Percentiles rank a stretch among this genome's conserved stretches.
phyloP scores from a whole-genome alignment of 1,140 invertebrate genomes.

The Musca vetustissima region DNA sequence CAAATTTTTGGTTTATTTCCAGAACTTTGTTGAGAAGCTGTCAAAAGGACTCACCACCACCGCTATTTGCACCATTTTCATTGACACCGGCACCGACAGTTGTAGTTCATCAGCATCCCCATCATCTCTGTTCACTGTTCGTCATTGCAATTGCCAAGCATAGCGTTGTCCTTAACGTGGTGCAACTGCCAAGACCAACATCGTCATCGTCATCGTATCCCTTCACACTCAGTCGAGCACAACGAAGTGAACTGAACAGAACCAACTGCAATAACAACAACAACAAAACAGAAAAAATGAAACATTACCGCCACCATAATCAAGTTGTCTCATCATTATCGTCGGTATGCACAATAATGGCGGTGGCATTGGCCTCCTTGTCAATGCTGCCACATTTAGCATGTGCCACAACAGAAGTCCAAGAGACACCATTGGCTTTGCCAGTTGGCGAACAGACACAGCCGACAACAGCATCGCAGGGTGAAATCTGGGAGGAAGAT shows the following conservation, averaged over 20 bases:
- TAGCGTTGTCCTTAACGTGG: not conserved
- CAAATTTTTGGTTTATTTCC: too few relatives aligned
- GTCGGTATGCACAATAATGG: constrained; percentile 21
- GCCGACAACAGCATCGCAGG: constrained; percentile 47
- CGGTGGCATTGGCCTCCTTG: constrained; percentile 27
- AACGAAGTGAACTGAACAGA: not conserved
- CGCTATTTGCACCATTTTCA: too few relatives aligned
- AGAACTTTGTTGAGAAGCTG: too few relatives aligned
- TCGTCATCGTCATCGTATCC: not conserved
- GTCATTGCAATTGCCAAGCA: too few relatives aligned
- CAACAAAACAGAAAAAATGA: not conserved
- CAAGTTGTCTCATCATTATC: constrained; percentile 3
- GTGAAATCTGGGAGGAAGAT: constrained; percentile 69
- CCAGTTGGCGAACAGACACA: constrained; percentile 50
- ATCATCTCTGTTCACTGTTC: too few relatives aligned
- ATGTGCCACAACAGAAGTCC: constrained; percentile 47
- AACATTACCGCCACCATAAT: constrained; percentile 18
- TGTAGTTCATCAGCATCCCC: not conserved
- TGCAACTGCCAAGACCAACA: not conserved
- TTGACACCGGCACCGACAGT: too few relatives aligned
- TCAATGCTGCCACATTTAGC: constrained; percentile 40
- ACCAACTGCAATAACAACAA: not conserved
- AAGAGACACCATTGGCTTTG: constrained; percentile 51
- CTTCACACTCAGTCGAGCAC: not conserved
- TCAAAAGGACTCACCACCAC: too few relatives aligned